These are phyloP conservation scores for Drosophila repleta DNA, from an alignment of 1,140 invertebrate genomes.

Conservation along the genomic window DNA sequence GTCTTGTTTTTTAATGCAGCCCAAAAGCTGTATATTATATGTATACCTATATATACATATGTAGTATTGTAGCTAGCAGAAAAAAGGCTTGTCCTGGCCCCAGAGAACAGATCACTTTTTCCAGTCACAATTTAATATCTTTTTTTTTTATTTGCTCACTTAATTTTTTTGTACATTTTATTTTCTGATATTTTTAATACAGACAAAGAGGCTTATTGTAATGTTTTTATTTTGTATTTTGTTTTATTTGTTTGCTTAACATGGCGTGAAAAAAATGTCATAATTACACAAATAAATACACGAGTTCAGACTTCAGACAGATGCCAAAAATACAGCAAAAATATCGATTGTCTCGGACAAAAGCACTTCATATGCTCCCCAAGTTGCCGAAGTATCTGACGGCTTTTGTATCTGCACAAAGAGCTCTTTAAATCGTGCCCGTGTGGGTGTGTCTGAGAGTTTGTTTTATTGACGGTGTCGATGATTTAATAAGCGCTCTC, in stretches of 20 bases:
- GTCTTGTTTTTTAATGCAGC: conserved; percentile 31
- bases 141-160: conserved; percentile 23
- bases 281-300: conserved; percentile 77
- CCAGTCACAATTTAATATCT: conserved; percentile 1
- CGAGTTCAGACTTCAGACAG: conserved; percentile 24
- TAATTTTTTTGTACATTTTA: conserved; percentile 56
- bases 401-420: conserved; percentile 46
- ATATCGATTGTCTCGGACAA: conserved; percentile 40
- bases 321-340: conserved; percentile 15
- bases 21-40: conserved; percentile 14
- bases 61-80: conserved; percentile 16
- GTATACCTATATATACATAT: neutral
- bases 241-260: conserved; percentile 67
- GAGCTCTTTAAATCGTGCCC: conserved; percentile 21
- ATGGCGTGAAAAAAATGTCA: conserved; percentile 77
- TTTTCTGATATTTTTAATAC: conserved; percentile 53
- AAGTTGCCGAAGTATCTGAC: conserved; percentile 31
- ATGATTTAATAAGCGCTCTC: conserved; percentile 57
- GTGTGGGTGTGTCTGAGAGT: conserved; percentile 14
- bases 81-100: conserved; percentile 59
- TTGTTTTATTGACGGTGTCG: conserved; percentile 52
- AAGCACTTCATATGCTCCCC: conserved; percentile 55
- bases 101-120: conserved; percentile 23
- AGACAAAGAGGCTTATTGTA: conserved; percentile 65
- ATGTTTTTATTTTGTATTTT: conserved; percentile 56